phyloP scores from a whole-genome alignment of 2,888 invertebrate species.

The Druceiella hillmani region DNA sequence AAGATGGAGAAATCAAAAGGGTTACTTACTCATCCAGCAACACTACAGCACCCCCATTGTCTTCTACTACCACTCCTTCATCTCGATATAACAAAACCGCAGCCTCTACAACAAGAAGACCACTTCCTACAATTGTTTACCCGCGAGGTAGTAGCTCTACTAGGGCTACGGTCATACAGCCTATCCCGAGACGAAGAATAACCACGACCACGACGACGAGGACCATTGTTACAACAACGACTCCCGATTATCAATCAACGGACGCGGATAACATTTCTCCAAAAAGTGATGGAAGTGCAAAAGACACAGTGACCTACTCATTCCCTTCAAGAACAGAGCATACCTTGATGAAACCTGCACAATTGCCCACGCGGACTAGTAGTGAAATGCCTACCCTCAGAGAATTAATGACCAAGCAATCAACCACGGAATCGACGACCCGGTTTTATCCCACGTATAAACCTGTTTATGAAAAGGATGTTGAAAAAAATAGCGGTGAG shows the following conservation, averaged over 20 bases:
- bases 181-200: constrained; percentile 54
- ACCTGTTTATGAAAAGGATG: constrained; percentile 49
- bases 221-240: constrained; percentile 31
- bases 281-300: constrained; percentile 7
- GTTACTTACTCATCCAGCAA: constrained; percentile 64
- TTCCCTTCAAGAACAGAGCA: no score
- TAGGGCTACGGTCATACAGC: constrained; percentile 58
- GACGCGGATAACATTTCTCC: background rate
- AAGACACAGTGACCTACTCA: no score
- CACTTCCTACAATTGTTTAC: constrained; percentile 44
- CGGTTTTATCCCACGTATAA: constrained; percentile 41
- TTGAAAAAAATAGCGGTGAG: constrained; percentile 39
- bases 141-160: constrained; percentile 53
- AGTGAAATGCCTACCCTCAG: no score
- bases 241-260: constrained; percentile 26
- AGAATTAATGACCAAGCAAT: constrained; percentile 41
- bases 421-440: constrained; percentile 30
- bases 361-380: constrained; percentile 12
- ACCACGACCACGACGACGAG: constrained; percentile 34
- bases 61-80: constrained; percentile 34
- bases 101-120: constrained; percentile 51
- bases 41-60: constrained; percentile 42
- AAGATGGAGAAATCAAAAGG: constrained; percentile 70
- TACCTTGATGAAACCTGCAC: constrained; percentile 13
- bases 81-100: constrained; percentile 44